These are phyloP conservation scores for Drosophila seguyi DNA, from an alignment of 1,140 invertebrate species.

Conservation along the genomic window DNA sequence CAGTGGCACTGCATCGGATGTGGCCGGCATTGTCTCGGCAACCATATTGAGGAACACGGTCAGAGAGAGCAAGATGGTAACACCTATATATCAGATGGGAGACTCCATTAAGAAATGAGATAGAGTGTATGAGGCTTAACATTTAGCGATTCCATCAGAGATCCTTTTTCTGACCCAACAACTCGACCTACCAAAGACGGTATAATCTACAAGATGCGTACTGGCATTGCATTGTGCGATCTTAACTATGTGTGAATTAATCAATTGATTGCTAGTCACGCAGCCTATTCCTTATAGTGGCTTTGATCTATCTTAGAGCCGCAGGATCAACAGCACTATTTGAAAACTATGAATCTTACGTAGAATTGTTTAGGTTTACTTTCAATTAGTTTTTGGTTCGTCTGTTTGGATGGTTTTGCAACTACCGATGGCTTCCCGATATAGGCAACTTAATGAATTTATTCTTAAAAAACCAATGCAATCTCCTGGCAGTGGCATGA, in stretches of 20 bases:
- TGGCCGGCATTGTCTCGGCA: conserved; percentile 96
- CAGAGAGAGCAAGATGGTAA: conserved; percentile 99
- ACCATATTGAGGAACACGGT: conserved; percentile 99
- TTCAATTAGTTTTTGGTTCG: too few relatives aligned
- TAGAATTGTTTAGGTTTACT: too few relatives aligned
- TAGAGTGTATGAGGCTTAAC: neutral
- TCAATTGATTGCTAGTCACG: too few relatives aligned
- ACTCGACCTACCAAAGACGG: neutral
- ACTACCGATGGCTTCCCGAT: neutral
- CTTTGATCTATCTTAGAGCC: too few relatives aligned
- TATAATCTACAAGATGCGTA: too few relatives aligned
- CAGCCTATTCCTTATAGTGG: too few relatives aligned
- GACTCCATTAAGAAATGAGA: conserved; percentile 8
- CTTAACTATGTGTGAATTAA: too few relatives aligned
- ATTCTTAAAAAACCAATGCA: too few relatives aligned
- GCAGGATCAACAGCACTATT: too few relatives aligned
- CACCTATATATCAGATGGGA: conserved; percentile 89
- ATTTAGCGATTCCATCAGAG: neutral
- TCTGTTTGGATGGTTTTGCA: neutral
- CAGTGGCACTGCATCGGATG: conserved; percentile 93
- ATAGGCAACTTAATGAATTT: neutral
- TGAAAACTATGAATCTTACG: too few relatives aligned
- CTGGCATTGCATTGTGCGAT: too few relatives aligned
- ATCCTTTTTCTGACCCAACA: too few relatives aligned
- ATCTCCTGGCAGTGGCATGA: neutral